Base-by-base conservation (phyloP, 1,140 invertebrate species). In the Bombus breviceps region DNA sequence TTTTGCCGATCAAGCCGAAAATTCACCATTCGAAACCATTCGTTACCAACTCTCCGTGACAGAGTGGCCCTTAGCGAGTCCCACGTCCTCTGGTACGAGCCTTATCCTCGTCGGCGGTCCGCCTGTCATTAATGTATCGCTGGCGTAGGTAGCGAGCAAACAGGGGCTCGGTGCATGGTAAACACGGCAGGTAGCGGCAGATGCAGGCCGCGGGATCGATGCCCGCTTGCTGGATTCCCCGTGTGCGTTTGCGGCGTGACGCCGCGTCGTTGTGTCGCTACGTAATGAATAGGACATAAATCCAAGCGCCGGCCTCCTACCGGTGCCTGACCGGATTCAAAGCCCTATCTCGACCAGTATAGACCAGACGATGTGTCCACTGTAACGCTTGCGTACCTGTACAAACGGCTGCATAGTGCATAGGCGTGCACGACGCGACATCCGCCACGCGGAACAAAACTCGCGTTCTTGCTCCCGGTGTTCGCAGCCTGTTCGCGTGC, bases 41-140 rank as follows among this genome's bases (percentile, higher is more conserved):
- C 34, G 37, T 76, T 77, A 77, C 34, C 57, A 47, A 22, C 37
- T n/a, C 28, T 0, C 37, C 34, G 32, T 76, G 74, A 76, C 74
- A 59, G 74, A 76, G 74, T 37, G 74, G 74, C 47, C 43, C 47
- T 57, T 5, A 22, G 47, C 47, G 74, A 22, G 53, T 59, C 34
- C 25, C 4, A 28, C 68, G 37, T 39, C 34, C 74, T 34, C n/a
- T 43, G 15, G 43, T 53, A 43, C 32, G 18, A 39, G n/a, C n/a
- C 32, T 83, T 76, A 83, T 57, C 81, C 59, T 37, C 79, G 69
- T 71, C 79, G 57, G 76, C 85, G 81, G 78, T 69, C 74, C 75
- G 85, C 78, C 90, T 93, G 92, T 93, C 91, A 93, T 93, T 93
- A 94, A 94, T 94, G 92, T 92, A 93, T 93, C 89, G 90, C 89